A percentile compares a stretch with the other conserved stretches of the same genome.
Evolutionary conservation across 2,113 vertebrate species (phyloP).

Genomic region (Nothocercus nigrocapillus): DNA sequence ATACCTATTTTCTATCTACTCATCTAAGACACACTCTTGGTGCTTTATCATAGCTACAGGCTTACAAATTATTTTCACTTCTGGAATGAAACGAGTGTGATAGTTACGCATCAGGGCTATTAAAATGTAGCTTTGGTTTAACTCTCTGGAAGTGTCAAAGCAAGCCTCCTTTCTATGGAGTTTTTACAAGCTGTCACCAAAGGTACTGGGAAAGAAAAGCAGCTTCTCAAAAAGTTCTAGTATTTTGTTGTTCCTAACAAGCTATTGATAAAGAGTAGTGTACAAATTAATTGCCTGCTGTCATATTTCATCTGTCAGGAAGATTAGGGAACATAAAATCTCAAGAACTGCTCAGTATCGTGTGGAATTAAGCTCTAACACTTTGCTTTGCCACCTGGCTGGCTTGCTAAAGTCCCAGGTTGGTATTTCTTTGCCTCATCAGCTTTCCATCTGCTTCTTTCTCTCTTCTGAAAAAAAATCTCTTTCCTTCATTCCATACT

Average conservation of each 20-base stretch:
- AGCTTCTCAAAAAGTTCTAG: background rate
- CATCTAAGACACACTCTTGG: background rate
- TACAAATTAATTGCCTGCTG: background rate
- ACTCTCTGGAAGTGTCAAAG: background rate
- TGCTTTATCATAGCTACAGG: background rate
- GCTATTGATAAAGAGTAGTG: background rate
- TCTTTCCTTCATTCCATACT: background rate
- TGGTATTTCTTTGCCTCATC: slow-evolving; percentile 64
- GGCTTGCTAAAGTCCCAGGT: slow-evolving; percentile 34
- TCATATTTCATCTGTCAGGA: background rate
- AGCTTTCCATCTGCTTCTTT: slow-evolving; percentile 59
- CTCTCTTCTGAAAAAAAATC: slow-evolving; percentile 4
- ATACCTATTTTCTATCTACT: background rate
- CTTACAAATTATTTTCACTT: background rate
- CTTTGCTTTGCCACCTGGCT: slow-evolving; percentile 51
- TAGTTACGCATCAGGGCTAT: background rate
- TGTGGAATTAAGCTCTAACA: background rate
- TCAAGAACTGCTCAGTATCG: background rate
- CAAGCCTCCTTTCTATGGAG: background rate
- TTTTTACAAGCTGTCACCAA: background rate
- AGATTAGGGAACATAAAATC: background rate
- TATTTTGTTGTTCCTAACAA: background rate
- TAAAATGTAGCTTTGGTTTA: background rate
- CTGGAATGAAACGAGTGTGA: background rate
- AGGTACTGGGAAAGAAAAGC: background rate